Evolutionary conservation across 2,113 vertebrate species (phyloP), one percentile per base, ranked within the genome.

Genomic region (Willisornis vidua): DNA sequence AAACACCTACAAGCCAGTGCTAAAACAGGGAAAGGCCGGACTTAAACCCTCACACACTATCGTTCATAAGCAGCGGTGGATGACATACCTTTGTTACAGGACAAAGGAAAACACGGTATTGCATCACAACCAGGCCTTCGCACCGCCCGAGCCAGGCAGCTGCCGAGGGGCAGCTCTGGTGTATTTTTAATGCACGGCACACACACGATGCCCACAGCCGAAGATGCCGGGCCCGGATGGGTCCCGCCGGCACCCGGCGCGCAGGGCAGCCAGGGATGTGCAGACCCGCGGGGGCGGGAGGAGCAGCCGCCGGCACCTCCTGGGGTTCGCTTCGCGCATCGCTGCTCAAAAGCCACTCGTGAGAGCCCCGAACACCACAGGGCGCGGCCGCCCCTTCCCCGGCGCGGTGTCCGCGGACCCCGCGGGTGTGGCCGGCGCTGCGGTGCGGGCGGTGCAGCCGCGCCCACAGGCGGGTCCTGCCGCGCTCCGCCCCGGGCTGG

Each of bases 11-110:
- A 7, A 37, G 19, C 6, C 24, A 15, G 20, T 6, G 14, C 33
- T 24, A 14, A 51, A 89, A 24, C 55, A 76, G 52, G 54, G 74
- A 81, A 82, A 70, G 66, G 59, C 35, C 52, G 19, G 35, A 0
- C 59, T 41, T 45, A 79, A 94, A 78, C 61, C 49, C 66, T 87
- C 63, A 51, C 62, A 55, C 7, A 7, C 23, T 39, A 28, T 37
- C 19, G 7, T 70, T 75, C 70, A 16, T 49, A 94, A 92, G 66
- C 85, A 37, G 57, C 13, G 5, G 14, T 55, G 26, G 82, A 65
- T 49, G 77, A 87, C 85, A 62, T n/a, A 51, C 63, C 88, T 87
- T 85, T 88, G 92, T 86, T 45, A 9, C 48, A 73, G 87, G 80
- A 86, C 89, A 87, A 84, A 82, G 73, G 24, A 80, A 95, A 93